These are phyloP conservation scores for Etia nguti DNA, from an alignment of 2,113 vertebrate species.

Conservation along the genomic window DNA sequence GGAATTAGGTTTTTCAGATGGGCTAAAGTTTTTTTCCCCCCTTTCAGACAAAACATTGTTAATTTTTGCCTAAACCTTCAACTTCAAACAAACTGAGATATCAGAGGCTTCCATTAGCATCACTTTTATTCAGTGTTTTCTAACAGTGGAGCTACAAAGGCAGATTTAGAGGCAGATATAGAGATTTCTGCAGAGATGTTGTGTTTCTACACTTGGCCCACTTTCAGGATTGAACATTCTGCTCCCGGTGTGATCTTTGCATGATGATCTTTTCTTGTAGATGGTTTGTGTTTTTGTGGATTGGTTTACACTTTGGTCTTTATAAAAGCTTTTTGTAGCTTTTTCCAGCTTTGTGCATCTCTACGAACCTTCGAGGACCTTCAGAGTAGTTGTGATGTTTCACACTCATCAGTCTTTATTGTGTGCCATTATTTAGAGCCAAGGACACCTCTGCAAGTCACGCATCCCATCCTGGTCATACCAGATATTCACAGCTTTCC, in stretches of 20 bases:
- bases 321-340: neutral
- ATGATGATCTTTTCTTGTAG: neutral
- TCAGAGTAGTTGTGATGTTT: neutral
- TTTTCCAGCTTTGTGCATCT: neutral
- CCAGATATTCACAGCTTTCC: neutral
- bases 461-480: neutral
- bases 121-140: neutral
- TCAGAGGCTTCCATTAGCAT: neutral
- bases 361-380: neutral
- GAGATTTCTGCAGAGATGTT: neutral
- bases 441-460: neutral
- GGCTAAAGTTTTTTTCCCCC: fast-evolving
- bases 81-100: neutral
- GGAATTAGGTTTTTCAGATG: neutral
- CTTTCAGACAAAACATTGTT: neutral
- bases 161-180: neutral
- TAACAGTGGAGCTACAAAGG: fast-evolving
- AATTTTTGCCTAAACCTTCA: neutral
- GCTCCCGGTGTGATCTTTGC: neutral
- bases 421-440: neutral
- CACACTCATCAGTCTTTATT: neutral
- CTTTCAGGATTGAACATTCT: neutral
- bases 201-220: neutral
- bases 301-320: neutral
- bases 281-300: neutral